Conservation (phyloP, 2,113 vertebrate species). For the Sinocyclocheilus anophthalmus region DNA sequence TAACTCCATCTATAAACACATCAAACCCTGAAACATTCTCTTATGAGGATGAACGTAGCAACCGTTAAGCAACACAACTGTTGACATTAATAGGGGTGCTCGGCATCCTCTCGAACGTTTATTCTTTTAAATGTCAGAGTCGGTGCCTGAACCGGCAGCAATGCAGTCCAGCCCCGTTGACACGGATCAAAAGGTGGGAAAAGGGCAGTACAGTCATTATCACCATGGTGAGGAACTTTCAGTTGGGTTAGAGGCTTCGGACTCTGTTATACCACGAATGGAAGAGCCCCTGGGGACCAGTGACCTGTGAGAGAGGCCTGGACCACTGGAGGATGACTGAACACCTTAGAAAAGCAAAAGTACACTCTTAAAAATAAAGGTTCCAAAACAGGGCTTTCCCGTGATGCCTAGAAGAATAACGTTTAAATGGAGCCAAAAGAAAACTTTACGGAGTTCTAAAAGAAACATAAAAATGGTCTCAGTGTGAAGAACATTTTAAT, state of each 20-base stretch:
- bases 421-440: too few relatives aligned
- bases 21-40: not conserved
- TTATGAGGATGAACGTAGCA: not conserved
- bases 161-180: slow-evolving; percentile 4
- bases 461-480: too few relatives aligned
- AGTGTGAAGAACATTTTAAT: too few relatives aligned
- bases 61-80: not conserved
- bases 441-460: too few relatives aligned
- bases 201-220: slow-evolving; percentile 40
- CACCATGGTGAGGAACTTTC: slow-evolving; percentile 24
- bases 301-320: not conserved
- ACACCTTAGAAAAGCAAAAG: not conserved
- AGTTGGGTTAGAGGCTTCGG: slow-evolving; percentile 39
- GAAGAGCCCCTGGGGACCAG: slow-evolving; percentile 16
- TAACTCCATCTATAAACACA: not conserved
- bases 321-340: not conserved
- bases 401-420: not conserved
- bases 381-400: not conserved
- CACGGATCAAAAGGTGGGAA: slow-evolving; percentile 21
- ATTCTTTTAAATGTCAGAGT: slow-evolving; percentile 50
- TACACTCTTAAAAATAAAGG: not conserved
- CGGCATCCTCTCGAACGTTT: slow-evolving; percentile 15
- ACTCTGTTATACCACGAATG: slow-evolving; percentile 6
- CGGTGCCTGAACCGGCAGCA: not conserved
- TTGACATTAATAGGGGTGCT: not conserved